Evolutionary conservation across 2,888 invertebrate genomes (phyloP), one percentile per base, ranked within the genome.

Genomic region (Melipona bicolor): DNA sequence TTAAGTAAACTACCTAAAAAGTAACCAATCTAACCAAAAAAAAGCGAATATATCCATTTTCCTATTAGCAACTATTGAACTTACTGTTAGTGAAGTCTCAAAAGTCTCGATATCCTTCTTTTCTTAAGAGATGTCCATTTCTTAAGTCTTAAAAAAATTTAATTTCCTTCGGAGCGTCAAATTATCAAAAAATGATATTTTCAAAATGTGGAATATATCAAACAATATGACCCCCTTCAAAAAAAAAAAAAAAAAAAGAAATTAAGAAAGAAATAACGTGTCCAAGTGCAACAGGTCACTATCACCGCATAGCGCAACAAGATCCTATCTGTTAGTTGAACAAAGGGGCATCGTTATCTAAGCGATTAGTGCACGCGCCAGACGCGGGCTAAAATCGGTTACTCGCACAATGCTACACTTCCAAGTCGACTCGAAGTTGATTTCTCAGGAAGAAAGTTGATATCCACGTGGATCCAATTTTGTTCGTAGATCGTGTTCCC

Each of bases 371-470:
- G 77, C 84, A 89, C 86, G 86, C 79, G 81, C 76, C 75, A 75
- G 77, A 84, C 74, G 52, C 50, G 19, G 49, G 49, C 17, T 65
- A 49, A 79, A 50, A 71, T 82, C 78, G 76, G 21, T 32, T 67
- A 73, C 24, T 9, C 64, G 73, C 68, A 73, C 32, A 62, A 79
- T 62, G 72, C 74, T 64, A 74, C 77, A 84, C 80, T 0, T 32
- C 32, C 32, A 32, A 32, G 32, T 67, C 9, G 70, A 67, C 84
- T 80, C 74, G 64, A 50, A 74, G 76, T 72, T 79, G 80, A 71
- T 87, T 91, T 91, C 91, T 85, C 87, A 85, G 81, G 88, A 91
- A 89, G 91, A 91, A 91, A 92, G 86, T 82, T 88, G 90, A 92
- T 89, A 89, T 82, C 83, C 87, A 78, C 81, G 77, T 85, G 87